These are phyloP conservation scores for Pogonocichla stellata DNA, from an alignment of 2,113 vertebrate species.

Conservation along the genomic window DNA sequence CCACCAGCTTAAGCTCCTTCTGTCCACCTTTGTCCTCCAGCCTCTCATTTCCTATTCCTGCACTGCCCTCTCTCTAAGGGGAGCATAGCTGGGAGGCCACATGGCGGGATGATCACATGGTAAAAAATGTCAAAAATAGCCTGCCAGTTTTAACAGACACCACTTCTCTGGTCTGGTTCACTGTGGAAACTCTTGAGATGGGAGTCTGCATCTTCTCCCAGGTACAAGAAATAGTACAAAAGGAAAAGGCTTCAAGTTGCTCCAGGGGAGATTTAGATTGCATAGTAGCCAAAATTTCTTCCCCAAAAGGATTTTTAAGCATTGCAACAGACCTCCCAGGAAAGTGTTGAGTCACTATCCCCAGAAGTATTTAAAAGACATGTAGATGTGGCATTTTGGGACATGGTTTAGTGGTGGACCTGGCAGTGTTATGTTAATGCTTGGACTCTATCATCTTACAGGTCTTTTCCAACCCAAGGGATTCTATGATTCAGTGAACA, in stretches of 20 bases:
- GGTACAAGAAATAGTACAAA: neutral
- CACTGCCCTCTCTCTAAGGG: neutral
- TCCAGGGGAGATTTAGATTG: neutral
- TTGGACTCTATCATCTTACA: neutral
- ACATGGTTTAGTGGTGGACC: neutral
- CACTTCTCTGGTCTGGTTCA: neutral
- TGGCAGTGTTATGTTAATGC: neutral
- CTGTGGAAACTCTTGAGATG: neutral
- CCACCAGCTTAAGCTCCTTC: neutral
- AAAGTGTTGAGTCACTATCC: neutral
- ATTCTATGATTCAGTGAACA: neutral
- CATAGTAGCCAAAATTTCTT: neutral
- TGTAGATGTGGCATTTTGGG: neutral
- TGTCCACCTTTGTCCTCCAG: fast-evolving
- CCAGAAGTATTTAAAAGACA: neutral
- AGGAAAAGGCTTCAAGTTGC: neutral
- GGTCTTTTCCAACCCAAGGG: neutral
- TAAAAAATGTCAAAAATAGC: neutral
- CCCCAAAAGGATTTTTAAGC: neutral
- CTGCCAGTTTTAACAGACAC: neutral
- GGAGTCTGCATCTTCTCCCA: neutral
- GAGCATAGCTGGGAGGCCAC: neutral
- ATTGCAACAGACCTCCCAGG: neutral
- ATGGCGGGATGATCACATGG: neutral
- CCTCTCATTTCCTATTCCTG: neutral